These are phyloP conservation scores for Hirtodrosophila duncani DNA, from an alignment of 2,888 invertebrate genomes.

Conservation along the genomic window DNA sequence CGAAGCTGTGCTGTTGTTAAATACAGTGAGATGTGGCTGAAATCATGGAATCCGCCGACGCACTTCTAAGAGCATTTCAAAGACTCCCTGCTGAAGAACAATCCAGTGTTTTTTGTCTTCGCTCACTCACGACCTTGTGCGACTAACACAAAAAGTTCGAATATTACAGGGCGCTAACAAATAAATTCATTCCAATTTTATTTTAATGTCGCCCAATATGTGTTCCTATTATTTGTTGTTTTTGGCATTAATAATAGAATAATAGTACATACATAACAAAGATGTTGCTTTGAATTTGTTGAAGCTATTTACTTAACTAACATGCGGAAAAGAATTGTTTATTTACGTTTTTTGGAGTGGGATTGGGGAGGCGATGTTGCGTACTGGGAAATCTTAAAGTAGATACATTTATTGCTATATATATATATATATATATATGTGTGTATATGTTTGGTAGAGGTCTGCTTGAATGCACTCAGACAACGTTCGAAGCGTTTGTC, in stretches of 20 bases:
- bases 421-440: conserved; percentile 36
- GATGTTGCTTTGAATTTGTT: conserved; percentile 29
- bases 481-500: no score
- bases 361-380: conserved; percentile 27
- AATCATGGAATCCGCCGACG: no score
- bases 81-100: no score
- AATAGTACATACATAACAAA: conserved; percentile 44
- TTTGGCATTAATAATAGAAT: conserved; percentile 57
- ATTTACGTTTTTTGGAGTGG: conserved; percentile 12
- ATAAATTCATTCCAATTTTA: no score
- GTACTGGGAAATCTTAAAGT: conserved; percentile 47
- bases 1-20: no score
- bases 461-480: conserved; percentile 18
- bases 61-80: no score
- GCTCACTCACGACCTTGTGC: no score
- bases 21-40: no score
- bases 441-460: conserved; percentile 9
- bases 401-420: conserved; percentile 51
- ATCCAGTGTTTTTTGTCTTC: no score
- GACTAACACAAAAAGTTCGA: no score
- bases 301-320: conserved; percentile 36
- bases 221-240: conserved; percentile 12
- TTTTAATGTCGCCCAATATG: conserved; percentile 23
- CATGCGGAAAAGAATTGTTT: conserved; percentile 20
- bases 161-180: no score